These are phyloP conservation scores for Drosophila anomelani DNA, from an alignment of 2,888 invertebrate species.

Conservation along the genomic window DNA sequence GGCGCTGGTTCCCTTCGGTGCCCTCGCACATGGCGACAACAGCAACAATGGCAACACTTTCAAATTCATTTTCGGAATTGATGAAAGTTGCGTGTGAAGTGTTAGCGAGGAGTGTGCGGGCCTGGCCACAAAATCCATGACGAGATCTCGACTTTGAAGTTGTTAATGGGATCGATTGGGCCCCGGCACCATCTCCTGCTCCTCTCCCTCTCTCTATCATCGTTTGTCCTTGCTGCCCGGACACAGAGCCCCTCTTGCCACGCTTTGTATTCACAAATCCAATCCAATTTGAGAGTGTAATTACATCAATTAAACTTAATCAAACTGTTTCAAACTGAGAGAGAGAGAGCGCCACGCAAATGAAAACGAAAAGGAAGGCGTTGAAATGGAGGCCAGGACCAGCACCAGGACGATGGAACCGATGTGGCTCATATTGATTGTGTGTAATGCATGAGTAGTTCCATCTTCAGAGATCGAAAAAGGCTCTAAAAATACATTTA, in stretches of 20 bases:
- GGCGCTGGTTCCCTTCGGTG: slow-evolving; percentile 15
- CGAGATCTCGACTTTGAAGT: slow-evolving; percentile 66
- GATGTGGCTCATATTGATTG: background rate
- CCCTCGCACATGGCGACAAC: slow-evolving; percentile 30
- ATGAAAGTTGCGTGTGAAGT: slow-evolving; percentile 63
- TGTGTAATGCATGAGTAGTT: background rate
- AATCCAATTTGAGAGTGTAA: slow-evolving; percentile 79
- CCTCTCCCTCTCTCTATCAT: background rate
- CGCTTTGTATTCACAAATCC: slow-evolving; percentile 75
- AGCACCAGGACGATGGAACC: slow-evolving; percentile 2
- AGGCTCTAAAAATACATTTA: background rate
- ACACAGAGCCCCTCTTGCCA: slow-evolving; percentile 9
- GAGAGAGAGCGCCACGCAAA: slow-evolving; percentile 46
- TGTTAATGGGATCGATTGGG: slow-evolving; percentile 68
- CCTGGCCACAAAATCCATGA: slow-evolving; percentile 47
- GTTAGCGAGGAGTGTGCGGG: slow-evolving; percentile 24
- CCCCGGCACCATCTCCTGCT: background rate
- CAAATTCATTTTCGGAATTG: slow-evolving; percentile 78
- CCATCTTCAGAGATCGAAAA: no score
- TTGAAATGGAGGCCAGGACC: slow-evolving; percentile 10
- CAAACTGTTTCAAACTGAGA: slow-evolving; percentile 75
- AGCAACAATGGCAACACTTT: slow-evolving; percentile 66
- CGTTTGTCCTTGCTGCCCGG: slow-evolving; percentile 9
- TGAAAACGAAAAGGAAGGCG: slow-evolving; percentile 49
- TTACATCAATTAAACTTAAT: slow-evolving; percentile 81